Conservation (phyloP, 2,113 vertebrate species). For the Telmatochromis brachygnathus region DNA sequence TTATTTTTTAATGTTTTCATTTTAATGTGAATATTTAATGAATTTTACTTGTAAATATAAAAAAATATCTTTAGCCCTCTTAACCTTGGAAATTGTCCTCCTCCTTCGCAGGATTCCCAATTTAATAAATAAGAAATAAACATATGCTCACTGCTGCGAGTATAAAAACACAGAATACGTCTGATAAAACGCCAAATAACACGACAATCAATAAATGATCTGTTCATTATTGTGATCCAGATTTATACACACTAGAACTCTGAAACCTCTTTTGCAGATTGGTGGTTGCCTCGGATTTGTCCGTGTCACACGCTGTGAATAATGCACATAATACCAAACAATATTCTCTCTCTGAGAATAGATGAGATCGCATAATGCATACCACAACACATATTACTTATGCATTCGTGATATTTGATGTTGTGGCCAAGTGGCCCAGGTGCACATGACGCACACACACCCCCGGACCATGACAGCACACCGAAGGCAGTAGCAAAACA, state of each 20-base stretch:
- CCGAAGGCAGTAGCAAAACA: not conserved
- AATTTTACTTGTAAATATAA: not conserved
- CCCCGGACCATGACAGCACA: not conserved
- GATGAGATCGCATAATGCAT: not conserved
- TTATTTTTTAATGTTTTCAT: not conserved
- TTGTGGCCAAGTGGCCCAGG: not conserved
- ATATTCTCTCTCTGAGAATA: not conserved
- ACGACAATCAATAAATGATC: not conserved
- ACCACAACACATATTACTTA: not conserved
- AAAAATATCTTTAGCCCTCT: not conserved
- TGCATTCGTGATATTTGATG: conserved; percentile 24
- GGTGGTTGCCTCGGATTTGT: not conserved
- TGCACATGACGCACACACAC: not conserved
- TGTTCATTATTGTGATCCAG: not conserved
- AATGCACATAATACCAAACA: not conserved
- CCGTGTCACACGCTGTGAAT: not conserved
- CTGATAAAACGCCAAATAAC: not conserved
- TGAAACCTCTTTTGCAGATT: not conserved
- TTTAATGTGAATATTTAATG: not conserved
- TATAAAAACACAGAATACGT: not conserved
- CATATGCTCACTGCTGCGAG: not conserved
- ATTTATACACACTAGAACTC: not conserved
- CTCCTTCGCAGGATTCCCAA: not conserved
- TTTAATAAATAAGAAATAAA: not conserved
- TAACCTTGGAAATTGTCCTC: not conserved